These are phyloP conservation scores for Chloropsis hardwickii DNA, from an alignment of 2,113 vertebrate species.

Conservation along the genomic window DNA sequence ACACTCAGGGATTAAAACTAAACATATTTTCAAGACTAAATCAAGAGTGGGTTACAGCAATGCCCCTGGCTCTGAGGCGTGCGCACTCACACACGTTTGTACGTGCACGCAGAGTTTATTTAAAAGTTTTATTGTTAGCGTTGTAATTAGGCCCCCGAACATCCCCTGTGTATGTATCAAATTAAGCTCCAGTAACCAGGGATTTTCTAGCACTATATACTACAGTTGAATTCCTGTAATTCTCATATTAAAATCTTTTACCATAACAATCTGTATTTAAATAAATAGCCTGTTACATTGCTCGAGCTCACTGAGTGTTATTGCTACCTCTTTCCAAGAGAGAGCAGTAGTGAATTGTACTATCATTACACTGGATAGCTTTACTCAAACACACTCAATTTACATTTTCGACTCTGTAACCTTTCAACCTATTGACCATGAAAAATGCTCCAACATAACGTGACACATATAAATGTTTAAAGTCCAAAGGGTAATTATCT, in stretches of 20 bases:
- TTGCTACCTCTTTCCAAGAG: constrained; percentile 76
- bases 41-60: background rate
- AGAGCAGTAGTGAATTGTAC: constrained; percentile 80
- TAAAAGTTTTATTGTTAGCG: constrained; percentile 19
- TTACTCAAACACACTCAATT: constrained; percentile 64
- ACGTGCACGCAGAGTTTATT: background rate
- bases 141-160: background rate
- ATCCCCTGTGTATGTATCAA: background rate
- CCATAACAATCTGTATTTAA: background rate
- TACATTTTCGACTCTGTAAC: constrained; percentile 77
- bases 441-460: constrained; percentile 77
- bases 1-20: background rate
- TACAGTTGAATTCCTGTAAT: constrained; percentile 4
- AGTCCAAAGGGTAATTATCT: constrained; percentile 84
- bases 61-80: background rate
- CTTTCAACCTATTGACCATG: constrained; percentile 82
- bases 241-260: constrained; percentile 22
- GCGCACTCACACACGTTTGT: background rate
- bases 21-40: constrained; percentile 15
- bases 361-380: constrained; percentile 44
- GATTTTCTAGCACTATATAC: constrained; percentile 1
- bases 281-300: background rate
- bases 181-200: constrained; percentile 15
- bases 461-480: constrained; percentile 84
- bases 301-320: constrained; percentile 39